Conservation (phyloP, 2,888 invertebrate species). For the Ormia ochracea region DNA sequence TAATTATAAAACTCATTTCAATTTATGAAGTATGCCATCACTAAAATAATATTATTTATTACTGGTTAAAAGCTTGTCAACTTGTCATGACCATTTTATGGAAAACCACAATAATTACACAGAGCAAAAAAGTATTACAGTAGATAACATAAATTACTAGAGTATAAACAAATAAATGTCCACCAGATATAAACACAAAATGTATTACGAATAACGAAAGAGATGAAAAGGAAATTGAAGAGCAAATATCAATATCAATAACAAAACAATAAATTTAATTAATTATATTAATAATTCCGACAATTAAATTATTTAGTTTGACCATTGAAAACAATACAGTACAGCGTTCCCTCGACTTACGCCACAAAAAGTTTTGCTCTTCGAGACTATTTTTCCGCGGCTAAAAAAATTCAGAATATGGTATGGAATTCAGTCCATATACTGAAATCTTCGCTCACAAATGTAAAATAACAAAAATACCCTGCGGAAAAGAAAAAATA, state of each 20-base stretch:
- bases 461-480: too few species aligned
- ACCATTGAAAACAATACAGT: too few species aligned
- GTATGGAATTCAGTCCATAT: too few species aligned
- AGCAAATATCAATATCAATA: not conserved
- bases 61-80: not conserved
- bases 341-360: too few species aligned
- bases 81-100: conserved; percentile 10
- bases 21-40: not conserved
- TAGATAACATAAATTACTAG: not conserved
- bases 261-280: too few species aligned
- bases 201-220: not conserved
- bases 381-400: too few species aligned
- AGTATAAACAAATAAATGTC: not conserved
- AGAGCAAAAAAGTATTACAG: not conserved
- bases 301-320: too few species aligned
- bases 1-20: not conserved
- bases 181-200: not conserved
- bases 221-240: not conserved
- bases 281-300: not conserved
- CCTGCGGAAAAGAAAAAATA: too few species aligned
- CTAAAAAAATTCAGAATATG: too few species aligned
- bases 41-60: not conserved
- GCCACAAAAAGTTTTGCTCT: too few species aligned
- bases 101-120: not conserved
- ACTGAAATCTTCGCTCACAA: too few species aligned